Evolutionary conservation across 1,140 invertebrate species (phyloP).

Genomic region (Aphaenogaster ashmeadi): DNA sequence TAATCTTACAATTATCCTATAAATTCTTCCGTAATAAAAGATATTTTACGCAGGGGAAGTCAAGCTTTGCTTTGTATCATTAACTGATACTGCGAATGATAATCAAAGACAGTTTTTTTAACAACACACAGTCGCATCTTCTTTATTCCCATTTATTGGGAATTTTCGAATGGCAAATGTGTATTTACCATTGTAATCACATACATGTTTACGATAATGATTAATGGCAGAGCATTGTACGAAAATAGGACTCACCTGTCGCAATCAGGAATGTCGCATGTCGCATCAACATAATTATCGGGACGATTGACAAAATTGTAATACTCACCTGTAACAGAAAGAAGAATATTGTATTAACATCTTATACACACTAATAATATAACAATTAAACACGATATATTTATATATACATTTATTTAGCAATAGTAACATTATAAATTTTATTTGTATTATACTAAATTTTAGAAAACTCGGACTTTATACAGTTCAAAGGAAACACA

Average conservation of each 20-base stretch:
- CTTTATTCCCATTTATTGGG: not conserved
- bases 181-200: slow-evolving; percentile 18
- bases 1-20: slow-evolving; percentile 5
- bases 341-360: slow-evolving; percentile 40
- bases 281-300: slow-evolving; percentile 41
- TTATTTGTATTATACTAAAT: not conserved
- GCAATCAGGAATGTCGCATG: slow-evolving; percentile 69
- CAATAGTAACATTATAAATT: not conserved
- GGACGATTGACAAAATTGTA: slow-evolving; percentile 51
- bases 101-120: not conserved
- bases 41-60: slow-evolving; percentile 44
- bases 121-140: not conserved
- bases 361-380: not conserved
- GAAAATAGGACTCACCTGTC: slow-evolving; percentile 80
- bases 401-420: not conserved
- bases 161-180: slow-evolving; percentile 21
- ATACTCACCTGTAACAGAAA: slow-evolving; percentile 83
- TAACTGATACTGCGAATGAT: not conserved
- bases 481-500: not conserved
- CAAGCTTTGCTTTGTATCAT: slow-evolving; percentile 68
- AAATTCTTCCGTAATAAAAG: not conserved
- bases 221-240: slow-evolving; percentile 80
- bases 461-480: not conserved
- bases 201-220: not conserved
- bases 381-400: not conserved